Conservation (phyloP, 2,888 invertebrate species). For the Philhelius pedissequus region DNA sequence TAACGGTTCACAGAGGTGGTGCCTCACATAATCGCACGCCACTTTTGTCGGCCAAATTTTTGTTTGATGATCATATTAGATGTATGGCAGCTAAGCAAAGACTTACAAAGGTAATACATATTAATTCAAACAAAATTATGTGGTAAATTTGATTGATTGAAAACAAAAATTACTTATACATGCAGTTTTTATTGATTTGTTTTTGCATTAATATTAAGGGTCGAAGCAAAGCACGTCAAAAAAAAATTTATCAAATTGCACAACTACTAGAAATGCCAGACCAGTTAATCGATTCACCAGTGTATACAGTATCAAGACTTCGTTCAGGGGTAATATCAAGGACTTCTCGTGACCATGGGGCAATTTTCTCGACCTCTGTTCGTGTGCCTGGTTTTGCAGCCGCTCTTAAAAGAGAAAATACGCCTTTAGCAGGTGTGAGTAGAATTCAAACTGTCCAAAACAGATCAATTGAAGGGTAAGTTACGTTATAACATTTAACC, state of each 20-base stretch:
- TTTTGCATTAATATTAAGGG: slow-evolving; percentile 81
- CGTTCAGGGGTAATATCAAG: slow-evolving; percentile 72
- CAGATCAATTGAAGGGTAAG: slow-evolving; percentile 76
- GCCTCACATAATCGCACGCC: slow-evolving; percentile 86
- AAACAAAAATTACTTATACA: too few relatives aligned
- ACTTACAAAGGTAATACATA: slow-evolving; percentile 83
- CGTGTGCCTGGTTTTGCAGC: slow-evolving; percentile 82
- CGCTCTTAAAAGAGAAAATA: slow-evolving; percentile 80
- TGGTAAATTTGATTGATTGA: neutral
- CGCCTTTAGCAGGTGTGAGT: slow-evolving; percentile 74
- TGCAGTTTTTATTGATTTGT: too few relatives aligned
- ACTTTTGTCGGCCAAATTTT: slow-evolving; percentile 93
- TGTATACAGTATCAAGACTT: slow-evolving; percentile 75
- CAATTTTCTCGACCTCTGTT: slow-evolving; percentile 80
- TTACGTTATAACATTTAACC: neutral
- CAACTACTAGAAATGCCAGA: slow-evolving; percentile 90
- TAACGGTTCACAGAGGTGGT: slow-evolving; percentile 92
- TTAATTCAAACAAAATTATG: neutral
- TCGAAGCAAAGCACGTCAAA: slow-evolving; percentile 94
- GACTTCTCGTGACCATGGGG: slow-evolving; percentile 79
- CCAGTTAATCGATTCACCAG: slow-evolving; percentile 74
- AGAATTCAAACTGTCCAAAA: slow-evolving; percentile 77
- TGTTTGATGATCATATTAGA: slow-evolving; percentile 99
- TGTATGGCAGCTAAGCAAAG: slow-evolving; percentile 99
- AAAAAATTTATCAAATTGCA: slow-evolving; percentile 98